phyloP scores from a whole-genome alignment of 2,797 vertebrate genomes.

The Eidolon dupreanum region DNA sequence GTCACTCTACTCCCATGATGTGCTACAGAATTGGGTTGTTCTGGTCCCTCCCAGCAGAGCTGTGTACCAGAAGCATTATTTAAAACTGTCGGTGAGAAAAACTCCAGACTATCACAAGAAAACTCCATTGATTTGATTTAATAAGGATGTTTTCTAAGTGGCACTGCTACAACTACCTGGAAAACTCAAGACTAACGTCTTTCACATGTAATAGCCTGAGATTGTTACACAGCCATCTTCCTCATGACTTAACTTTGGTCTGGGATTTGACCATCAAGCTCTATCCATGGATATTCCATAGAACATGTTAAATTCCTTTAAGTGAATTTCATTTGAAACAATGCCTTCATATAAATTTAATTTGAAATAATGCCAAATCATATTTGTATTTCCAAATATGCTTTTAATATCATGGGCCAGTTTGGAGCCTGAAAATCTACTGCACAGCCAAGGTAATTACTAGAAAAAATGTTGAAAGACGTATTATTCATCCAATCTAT shows the following conservation, averaged over 20 bases:
- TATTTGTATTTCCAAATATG: slow-evolving; percentile 41
- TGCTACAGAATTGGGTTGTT: neutral
- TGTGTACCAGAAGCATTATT: neutral
- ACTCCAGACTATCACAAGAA: neutral
- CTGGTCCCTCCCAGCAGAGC: neutral
- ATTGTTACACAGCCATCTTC: neutral
- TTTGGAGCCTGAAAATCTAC: slow-evolving; percentile 1
- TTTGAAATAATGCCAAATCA: neutral
- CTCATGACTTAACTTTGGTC: neutral
- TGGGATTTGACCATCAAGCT: neutral
- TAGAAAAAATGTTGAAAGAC: neutral
- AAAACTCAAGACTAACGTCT: neutral
- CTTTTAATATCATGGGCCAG: slow-evolving; percentile 1
- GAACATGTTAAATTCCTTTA: neutral
- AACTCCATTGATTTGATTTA: neutral
- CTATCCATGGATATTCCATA: neutral
- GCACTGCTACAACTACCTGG: neutral
- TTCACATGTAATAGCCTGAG: neutral
- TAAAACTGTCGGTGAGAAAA: neutral
- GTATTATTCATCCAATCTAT: neutral
- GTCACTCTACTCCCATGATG: neutral
- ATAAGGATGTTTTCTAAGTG: neutral
- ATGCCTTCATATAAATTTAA: neutral
- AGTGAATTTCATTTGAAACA: neutral
- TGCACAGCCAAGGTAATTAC: neutral